Evolutionary conservation across 2,797 vertebrate genomes (phyloP).

Genomic region (Oreochromis grahami): DNA sequence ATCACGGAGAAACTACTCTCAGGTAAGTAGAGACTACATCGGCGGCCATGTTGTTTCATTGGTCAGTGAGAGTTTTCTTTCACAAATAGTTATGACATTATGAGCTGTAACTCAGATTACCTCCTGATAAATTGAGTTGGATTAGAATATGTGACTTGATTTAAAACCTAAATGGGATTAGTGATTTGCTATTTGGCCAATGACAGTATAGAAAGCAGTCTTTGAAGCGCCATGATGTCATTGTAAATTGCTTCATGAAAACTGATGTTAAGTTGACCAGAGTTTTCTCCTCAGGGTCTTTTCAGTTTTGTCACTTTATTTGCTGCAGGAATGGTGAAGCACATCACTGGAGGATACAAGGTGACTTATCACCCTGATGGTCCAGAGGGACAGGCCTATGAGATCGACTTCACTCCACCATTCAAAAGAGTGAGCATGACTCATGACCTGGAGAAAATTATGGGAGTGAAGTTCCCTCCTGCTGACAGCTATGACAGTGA

Average conservation of each 20-base stretch:
- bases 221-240: not conserved
- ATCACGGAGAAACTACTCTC: slow-evolving; percentile 95
- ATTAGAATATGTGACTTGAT: not conserved
- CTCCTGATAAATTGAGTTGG: not conserved
- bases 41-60: not conserved
- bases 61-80: not conserved
- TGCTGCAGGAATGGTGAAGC: slow-evolving; percentile 92
- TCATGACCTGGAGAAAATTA: slow-evolving; percentile 84
- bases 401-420: slow-evolving; percentile 96
- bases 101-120: not conserved
- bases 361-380: slow-evolving; percentile 93
- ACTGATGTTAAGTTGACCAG: not conserved
- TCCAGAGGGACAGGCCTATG: slow-evolving; percentile 83
- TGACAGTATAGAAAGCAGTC: not conserved
- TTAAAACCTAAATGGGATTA: not conserved
- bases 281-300: not conserved
- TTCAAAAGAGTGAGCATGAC: slow-evolving; percentile 92
- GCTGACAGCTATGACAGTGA: slow-evolving; percentile 74
- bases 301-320: not conserved
- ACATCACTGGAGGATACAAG: slow-evolving; percentile 89
- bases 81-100: not conserved
- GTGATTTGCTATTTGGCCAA: not conserved
- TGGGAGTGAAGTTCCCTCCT: slow-evolving; percentile 88
- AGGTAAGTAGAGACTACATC: slow-evolving; percentile 66
- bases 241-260: not conserved